Conservation (phyloP, 53 echinoderm and acorn worm genomes). For the Mesocentrotus franciscanus region DNA sequence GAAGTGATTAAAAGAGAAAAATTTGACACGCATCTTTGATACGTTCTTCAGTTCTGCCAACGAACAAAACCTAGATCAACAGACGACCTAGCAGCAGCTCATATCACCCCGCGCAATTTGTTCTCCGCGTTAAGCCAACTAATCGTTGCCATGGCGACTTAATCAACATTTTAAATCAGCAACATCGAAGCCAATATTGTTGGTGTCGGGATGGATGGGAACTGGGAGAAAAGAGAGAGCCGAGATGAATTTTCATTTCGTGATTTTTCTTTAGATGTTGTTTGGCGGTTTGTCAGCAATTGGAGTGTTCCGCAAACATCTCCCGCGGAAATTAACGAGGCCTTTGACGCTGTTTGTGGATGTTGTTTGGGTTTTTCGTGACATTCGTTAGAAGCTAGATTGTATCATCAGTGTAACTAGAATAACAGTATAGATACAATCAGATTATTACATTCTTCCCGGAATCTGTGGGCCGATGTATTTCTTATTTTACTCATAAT, state of each 20-base stretch:
- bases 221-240: not conserved
- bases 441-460: not conserved
- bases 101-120: slow-evolving; percentile 3
- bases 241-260: slow-evolving; percentile 49
- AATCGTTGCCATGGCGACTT: slow-evolving; percentile 43
- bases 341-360: slow-evolving; percentile 34
- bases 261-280: slow-evolving; percentile 39
- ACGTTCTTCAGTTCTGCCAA: not conserved
- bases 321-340: slow-evolving; percentile 47
- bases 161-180: slow-evolving; percentile 49
- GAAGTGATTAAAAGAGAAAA: slow-evolving; percentile 19
- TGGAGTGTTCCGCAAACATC: slow-evolving; percentile 53
- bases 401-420: slow-evolving; percentile 28
- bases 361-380: not conserved
- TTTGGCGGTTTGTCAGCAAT: slow-evolving; percentile 29
- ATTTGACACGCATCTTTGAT: slow-evolving; percentile 26
- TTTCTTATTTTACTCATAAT: not conserved
- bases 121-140: slow-evolving; percentile 32
- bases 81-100: not conserved
- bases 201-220: not conserved
- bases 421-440: not conserved
- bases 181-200: slow-evolving; percentile 22
- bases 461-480: not conserved
- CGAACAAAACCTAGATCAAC: not conserved
- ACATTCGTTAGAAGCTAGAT: not conserved